These are phyloP conservation scores for Drosophila acutilabella DNA, from an alignment of 2,888 invertebrate genomes.

Conservation along the genomic window DNA sequence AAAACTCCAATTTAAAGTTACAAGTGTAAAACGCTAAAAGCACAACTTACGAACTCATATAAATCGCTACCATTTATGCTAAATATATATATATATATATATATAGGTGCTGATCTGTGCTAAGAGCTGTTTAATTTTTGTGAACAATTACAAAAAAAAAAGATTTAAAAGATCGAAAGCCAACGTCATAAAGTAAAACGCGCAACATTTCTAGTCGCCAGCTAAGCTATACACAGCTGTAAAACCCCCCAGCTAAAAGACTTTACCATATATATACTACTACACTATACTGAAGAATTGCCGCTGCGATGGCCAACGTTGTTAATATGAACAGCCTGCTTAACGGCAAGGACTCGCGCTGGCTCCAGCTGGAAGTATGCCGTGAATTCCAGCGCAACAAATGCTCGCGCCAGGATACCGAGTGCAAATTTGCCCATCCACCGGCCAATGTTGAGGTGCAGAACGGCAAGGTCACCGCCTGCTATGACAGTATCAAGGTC, in stretches of 20 bases:
- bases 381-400: slow-evolving; percentile 99
- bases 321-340: slow-evolving; percentile 98
- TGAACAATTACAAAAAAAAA: slow-evolving; percentile 5
- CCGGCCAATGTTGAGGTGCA: slow-evolving; percentile 99
- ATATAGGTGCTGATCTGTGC: slow-evolving; percentile 58
- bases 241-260: slow-evolving; percentile 53
- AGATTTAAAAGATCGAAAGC: slow-evolving; percentile 19
- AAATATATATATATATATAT: slow-evolving; percentile 49
- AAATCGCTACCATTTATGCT: slow-evolving; percentile 68
- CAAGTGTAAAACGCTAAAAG: slow-evolving; percentile 59
- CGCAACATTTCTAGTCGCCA: slow-evolving; percentile 75
- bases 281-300: slow-evolving; percentile 48
- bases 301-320: slow-evolving; percentile 90
- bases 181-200: slow-evolving; percentile 59
- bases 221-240: slow-evolving; percentile 53
- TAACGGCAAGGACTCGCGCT: slow-evolving; percentile 99
- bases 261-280: slow-evolving; percentile 13
- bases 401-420: slow-evolving; percentile 99
- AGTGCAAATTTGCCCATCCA: slow-evolving; percentile 99
- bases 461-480: slow-evolving; percentile 99
- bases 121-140: slow-evolving; percentile 45
- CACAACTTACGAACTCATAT: slow-evolving; percentile 47
- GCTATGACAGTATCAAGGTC: slow-evolving; percentile 99
- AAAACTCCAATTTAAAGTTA: slow-evolving; percentile 5
- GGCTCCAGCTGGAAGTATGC: slow-evolving; percentile 99